Evolutionary conservation across 2,888 invertebrate genomes (phyloP).

Genomic region (Microchrysa polita): DNA sequence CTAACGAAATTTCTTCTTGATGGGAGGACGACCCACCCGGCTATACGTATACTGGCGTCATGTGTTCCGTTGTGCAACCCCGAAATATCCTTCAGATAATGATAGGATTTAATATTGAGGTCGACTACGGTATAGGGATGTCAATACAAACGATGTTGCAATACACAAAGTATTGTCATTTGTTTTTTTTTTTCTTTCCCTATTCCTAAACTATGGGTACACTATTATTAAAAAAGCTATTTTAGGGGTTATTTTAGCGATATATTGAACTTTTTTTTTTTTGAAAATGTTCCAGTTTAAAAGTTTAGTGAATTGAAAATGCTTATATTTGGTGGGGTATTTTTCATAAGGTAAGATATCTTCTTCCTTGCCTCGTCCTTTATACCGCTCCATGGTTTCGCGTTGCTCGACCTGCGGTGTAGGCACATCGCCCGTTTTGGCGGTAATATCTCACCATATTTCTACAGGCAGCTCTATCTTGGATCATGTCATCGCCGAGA

Average conservation of each 20-base stretch:
- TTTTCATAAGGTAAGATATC: too few species aligned
- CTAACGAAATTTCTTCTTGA: conserved; percentile 17
- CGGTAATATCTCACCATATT: too few species aligned
- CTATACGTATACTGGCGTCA: conserved; percentile 45
- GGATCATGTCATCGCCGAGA: too few species aligned
- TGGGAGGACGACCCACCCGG: conserved; percentile 47
- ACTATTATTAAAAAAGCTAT: background rate
- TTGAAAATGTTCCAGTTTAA: too few species aligned
- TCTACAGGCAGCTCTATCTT: too few species aligned
- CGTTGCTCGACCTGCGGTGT: too few species aligned
- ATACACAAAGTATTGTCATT: background rate
- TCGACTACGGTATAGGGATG: background rate
- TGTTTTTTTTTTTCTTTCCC: conserved; percentile 25
- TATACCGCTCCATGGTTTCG: too few species aligned
- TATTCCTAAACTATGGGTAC: background rate
- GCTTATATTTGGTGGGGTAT: too few species aligned
- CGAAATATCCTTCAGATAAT: conserved; percentile 39
- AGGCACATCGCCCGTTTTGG: too few species aligned
- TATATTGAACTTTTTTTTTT: background rate
- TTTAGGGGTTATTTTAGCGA: conserved; percentile 19
- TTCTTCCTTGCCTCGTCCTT: too few species aligned
- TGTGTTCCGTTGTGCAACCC: conserved; percentile 43
- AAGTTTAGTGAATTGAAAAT: too few species aligned
- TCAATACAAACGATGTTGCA: conserved; percentile 6
- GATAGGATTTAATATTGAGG: conserved; percentile 24